Percentiles rank a stretch among this genome's conserved stretches.
These are phyloP conservation scores for Porites lutea DNA, from an alignment of 64 coral and sea anemone species.

Conservation along the genomic window DNA sequence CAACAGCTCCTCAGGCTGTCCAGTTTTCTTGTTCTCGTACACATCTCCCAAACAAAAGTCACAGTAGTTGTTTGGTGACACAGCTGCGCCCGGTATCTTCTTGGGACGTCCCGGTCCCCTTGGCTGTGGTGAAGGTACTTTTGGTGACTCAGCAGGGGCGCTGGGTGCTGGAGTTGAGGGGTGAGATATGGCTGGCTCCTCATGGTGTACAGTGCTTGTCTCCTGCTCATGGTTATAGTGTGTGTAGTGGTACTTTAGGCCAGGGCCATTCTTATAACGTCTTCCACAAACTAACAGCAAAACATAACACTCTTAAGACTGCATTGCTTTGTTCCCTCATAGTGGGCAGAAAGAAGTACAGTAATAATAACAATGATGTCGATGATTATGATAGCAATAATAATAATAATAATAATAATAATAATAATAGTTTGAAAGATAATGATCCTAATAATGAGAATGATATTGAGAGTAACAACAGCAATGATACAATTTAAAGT, in stretches of 20 bases:
- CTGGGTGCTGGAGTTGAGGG: conserved; percentile 60
- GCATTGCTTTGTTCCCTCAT: no score
- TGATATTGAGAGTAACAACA: no score
- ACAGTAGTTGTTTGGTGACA: conserved; percentile 95
- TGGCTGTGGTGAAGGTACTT: conserved; percentile 14
- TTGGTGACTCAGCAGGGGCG: conserved; percentile 68
- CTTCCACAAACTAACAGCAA: conserved; percentile 90
- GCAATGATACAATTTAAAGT: no score
- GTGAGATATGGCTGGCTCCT: conserved; percentile 63
- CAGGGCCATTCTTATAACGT: conserved; percentile 98
- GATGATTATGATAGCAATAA: no score
- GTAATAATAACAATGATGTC: no score
- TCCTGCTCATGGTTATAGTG: conserved; percentile 97
- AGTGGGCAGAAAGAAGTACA: no score
- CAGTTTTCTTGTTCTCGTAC: conserved; percentile 88
- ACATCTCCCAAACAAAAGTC: conserved; percentile 97
- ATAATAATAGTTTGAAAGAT: no score
- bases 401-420: no score
- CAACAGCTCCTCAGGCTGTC: conserved; percentile 85
- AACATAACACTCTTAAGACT: neutral
- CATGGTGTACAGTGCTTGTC: conserved; percentile 1
- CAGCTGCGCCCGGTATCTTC: conserved; percentile 23
- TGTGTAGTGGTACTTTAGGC: conserved; percentile 96
- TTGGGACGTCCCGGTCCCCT: conserved; percentile 57
- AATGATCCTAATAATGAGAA: no score